phyloP scores from a whole-genome alignment of 2,113 vertebrate species.

The Chloroceryle aenea region DNA sequence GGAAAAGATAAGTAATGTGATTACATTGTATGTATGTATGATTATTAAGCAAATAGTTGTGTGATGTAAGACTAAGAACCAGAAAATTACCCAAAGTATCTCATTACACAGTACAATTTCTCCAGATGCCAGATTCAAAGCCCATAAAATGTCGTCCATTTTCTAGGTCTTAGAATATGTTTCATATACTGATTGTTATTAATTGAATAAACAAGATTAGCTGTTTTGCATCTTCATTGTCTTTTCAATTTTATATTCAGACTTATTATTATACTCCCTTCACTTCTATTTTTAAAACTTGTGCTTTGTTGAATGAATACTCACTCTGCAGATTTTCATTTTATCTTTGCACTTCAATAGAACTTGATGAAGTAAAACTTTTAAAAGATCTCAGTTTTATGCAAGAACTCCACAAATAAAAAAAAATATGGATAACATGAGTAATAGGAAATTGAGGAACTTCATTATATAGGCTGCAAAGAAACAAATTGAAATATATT shows the following conservation, averaged over 20 bases:
- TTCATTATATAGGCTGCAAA: neutral
- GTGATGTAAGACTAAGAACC: neutral
- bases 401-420: neutral
- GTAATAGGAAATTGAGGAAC: neutral
- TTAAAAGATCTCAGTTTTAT: neutral
- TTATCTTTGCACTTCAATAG: neutral
- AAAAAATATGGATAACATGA: neutral
- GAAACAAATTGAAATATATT: neutral
- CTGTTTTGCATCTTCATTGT: neutral
- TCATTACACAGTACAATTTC: neutral
- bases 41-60: constrained; percentile 30
- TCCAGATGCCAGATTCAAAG: constrained; percentile 7
- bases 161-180: neutral
- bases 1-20: constrained; percentile 1
- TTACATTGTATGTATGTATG: neutral
- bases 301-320: neutral
- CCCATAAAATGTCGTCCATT: neutral
- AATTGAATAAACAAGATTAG: neutral
- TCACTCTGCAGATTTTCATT: neutral
- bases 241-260: neutral
- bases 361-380: neutral
- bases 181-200: neutral
- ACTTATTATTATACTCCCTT: neutral
- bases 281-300: neutral
- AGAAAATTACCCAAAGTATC: constrained; percentile 30